A percentile compares a stretch with the other conserved stretches of the same genome.
phyloP scores from a whole-genome alignment of 1,140 invertebrate species.

The Drosophila takahashii region DNA sequence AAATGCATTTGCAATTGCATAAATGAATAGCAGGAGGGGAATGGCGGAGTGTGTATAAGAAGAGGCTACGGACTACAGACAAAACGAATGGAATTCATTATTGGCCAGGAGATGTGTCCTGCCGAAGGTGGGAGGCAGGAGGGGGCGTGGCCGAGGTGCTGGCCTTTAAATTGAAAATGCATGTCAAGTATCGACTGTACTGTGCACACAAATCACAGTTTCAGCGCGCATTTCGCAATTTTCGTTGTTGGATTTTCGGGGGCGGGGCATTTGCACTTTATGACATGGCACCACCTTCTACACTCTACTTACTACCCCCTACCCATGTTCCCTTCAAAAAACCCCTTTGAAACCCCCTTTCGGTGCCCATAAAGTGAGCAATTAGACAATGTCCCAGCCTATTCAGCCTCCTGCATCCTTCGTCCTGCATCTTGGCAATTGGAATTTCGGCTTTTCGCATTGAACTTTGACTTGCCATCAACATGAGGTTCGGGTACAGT shows the following conservation, averaged over 20 bases:
- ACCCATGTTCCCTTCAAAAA: background rate
- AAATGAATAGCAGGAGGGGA: constrained; percentile 46
- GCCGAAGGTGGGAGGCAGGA: constrained; percentile 1
- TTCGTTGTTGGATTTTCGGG: constrained; percentile 48
- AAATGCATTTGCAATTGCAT: constrained; percentile 71
- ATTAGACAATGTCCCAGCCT: constrained; percentile 70
- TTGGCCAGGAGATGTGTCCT: constrained; percentile 51
- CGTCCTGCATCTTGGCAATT: constrained; percentile 67
- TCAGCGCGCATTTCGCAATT: constrained; percentile 49
- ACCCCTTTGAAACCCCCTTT: background rate
- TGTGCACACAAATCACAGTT: constrained; percentile 70
- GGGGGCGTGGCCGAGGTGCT: constrained; percentile 45
- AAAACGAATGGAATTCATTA: constrained; percentile 84
- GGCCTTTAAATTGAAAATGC: constrained; percentile 77
- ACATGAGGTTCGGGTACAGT: constrained; percentile 5
- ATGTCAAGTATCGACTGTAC: constrained; percentile 69
- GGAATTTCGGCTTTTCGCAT: constrained; percentile 71
- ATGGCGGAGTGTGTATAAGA: background rate
- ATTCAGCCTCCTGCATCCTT: background rate
- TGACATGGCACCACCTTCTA: constrained; percentile 51
- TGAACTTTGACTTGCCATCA: constrained; percentile 77
- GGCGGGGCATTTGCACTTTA: constrained; percentile 66
- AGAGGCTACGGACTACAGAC: constrained; percentile 42
- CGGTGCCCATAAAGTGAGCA: constrained; percentile 67
- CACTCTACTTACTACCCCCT: background rate